Evolutionary conservation across 2,113 vertebrate genomes (phyloP).

Genomic region (Microcebus ravelobensis): DNA sequence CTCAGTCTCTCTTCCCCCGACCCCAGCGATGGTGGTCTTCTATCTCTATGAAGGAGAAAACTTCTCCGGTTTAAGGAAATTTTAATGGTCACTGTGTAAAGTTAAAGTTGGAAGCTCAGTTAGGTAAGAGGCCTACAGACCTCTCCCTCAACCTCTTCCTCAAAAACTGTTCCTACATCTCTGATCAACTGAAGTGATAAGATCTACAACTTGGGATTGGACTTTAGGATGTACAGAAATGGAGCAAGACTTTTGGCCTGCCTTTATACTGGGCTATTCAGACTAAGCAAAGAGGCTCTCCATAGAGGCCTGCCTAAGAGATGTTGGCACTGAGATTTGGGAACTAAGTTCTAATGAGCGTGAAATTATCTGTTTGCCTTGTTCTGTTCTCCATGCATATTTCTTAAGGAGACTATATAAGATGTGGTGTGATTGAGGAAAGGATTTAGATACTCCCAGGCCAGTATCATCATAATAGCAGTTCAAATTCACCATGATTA

Average conservation of each 20-base stretch:
- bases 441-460: neutral
- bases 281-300: neutral
- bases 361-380: neutral
- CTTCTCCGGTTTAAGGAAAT: neutral
- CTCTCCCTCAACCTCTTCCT: neutral
- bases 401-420: neutral
- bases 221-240: conserved; percentile 16
- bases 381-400: neutral
- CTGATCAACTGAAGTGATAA: neutral
- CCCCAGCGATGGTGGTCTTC: neutral
- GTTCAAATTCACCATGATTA: conserved; percentile 9
- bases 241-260: neutral
- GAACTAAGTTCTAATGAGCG: neutral
- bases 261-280: neutral
- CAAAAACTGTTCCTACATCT: conserved; percentile 14
- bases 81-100: neutral
- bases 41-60: neutral
- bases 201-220: neutral
- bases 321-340: neutral
- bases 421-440: neutral
- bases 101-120: conserved; percentile 7
- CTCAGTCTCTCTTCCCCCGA: neutral
- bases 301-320: neutral
- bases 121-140: neutral
- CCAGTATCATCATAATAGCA: neutral